A percentile compares a stretch with the other conserved stretches of the same genome.
phyloP scores from a whole-genome alignment of 1,140 invertebrate genomes.

The Halesus radiatus region DNA sequence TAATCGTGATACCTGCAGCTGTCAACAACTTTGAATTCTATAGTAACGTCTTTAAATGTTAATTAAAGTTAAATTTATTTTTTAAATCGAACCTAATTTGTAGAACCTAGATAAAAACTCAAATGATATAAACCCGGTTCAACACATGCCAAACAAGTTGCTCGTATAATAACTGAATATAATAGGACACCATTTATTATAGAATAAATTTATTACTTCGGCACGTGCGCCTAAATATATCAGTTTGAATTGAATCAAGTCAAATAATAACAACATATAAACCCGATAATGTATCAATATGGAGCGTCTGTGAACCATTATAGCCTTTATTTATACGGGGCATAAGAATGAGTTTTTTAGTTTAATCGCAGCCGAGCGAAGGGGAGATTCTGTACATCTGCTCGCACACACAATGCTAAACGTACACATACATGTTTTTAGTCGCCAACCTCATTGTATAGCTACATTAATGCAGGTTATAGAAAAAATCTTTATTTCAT shows the following conservation, averaged over 20 bases:
- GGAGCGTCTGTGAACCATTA: background rate
- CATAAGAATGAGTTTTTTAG: background rate
- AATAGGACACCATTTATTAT: conserved; percentile 6
- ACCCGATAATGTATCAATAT: conserved; percentile 15
- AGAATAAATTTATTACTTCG: conserved; percentile 40
- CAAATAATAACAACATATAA: conserved; percentile 19
- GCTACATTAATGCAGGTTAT: too few species aligned
- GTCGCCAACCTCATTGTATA: too few species aligned
- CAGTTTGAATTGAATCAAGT: conserved; percentile 51
- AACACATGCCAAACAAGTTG: background rate
- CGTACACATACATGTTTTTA: background rate
- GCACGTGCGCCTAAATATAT: conserved; percentile 47
- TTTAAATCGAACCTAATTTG: too few species aligned
- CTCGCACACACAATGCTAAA: conserved; percentile 42
- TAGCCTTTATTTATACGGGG: background rate
- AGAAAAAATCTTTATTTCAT: too few species aligned
- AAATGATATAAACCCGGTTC: background rate
- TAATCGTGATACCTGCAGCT: too few species aligned
- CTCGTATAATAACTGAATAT: background rate
- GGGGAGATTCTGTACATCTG: conserved; percentile 48
- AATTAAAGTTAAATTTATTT: too few species aligned
- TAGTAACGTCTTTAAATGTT: too few species aligned
- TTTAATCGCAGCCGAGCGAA: conserved; percentile 1
- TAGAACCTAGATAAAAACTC: too few species aligned
- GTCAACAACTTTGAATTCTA: too few species aligned